Conservation (phyloP, 2,113 vertebrate species). For the Pseudorasbora parva region DNA sequence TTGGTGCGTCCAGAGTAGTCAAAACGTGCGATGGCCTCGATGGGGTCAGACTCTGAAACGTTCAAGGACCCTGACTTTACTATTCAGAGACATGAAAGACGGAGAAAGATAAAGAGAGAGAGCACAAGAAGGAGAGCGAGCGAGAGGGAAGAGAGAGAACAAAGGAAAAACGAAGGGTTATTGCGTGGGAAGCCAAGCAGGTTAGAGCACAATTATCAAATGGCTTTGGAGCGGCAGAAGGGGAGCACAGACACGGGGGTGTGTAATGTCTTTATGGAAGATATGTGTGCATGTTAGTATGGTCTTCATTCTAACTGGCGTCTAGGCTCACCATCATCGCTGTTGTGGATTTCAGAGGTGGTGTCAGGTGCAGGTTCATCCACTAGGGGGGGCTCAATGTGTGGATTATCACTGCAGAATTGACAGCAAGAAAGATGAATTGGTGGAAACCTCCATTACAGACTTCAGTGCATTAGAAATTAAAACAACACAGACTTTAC, state of each 20-base stretch:
- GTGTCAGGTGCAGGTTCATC: slow-evolving; percentile 87
- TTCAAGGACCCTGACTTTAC: slow-evolving; percentile 75
- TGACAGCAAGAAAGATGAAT: slow-evolving; percentile 49
- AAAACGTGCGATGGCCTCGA: slow-evolving; percentile 92
- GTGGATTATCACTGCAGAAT: slow-evolving; percentile 87
- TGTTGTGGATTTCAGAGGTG: slow-evolving; percentile 83
- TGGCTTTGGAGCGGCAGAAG: slow-evolving; percentile 19
- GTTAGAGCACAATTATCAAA: slow-evolving; percentile 62
- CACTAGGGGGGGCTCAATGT: slow-evolving; percentile 87
- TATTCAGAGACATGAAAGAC: slow-evolving; percentile 3
- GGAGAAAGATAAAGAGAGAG: background rate
- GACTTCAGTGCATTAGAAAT: no score
- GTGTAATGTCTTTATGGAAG: background rate
- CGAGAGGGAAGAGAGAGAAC: background rate
- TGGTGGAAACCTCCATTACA: background rate
- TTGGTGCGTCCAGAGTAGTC: slow-evolving; percentile 91
- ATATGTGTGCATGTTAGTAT: slow-evolving; percentile 24
- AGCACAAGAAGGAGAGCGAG: background rate
- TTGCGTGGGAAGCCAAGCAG: slow-evolving; percentile 57
- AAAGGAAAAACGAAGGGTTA: slow-evolving; percentile 36
- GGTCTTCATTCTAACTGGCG: background rate
- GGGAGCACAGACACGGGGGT: slow-evolving; percentile 35
- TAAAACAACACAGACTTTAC: background rate
- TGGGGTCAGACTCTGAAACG: slow-evolving; percentile 89
- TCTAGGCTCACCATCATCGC: slow-evolving; percentile 87